phyloP scores from a whole-genome alignment of 2,888 invertebrate species.

The Cynaeus angustus region DNA sequence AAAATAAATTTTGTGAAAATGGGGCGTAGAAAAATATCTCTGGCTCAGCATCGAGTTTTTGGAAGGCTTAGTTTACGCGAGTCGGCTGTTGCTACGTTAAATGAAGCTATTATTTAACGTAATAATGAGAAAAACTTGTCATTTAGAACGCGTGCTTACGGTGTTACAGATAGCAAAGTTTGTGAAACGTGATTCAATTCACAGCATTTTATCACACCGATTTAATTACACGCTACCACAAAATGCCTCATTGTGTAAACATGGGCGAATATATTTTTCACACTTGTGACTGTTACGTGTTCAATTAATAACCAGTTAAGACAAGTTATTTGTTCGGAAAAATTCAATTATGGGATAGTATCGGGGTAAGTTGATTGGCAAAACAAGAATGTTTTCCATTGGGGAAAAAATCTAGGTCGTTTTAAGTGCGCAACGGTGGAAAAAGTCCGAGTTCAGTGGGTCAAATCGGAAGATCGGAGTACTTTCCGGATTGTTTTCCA shows the following conservation, averaged over 20 bases:
- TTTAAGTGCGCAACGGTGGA: constrained; percentile 2
- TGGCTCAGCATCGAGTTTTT: too few relatives aligned
- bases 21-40: too few relatives aligned
- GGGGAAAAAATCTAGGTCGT: constrained; percentile 28
- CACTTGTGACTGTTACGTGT: constrained; percentile 9
- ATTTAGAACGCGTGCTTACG: constrained; percentile 47
- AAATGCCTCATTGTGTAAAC: constrained; percentile 10
- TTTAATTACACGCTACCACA: constrained; percentile 37
- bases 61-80: too few relatives aligned
- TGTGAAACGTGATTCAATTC: constrained; percentile 52
- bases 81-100: constrained; percentile 41
- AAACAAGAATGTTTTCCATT: constrained; percentile 14
- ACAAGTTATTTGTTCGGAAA: constrained; percentile 3
- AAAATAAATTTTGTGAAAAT: too few relatives aligned
- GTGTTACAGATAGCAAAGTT: constrained; percentile 47
- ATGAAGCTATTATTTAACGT: constrained; percentile 52
- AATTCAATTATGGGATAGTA: not conserved
- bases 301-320: constrained; percentile 21
- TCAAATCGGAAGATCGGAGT: constrained; percentile 34
- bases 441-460: constrained; percentile 36
- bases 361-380: constrained; percentile 7
- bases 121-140: constrained; percentile 53
- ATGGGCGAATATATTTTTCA: constrained; percentile 13
- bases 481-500: constrained; percentile 42
- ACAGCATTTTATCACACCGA: constrained; percentile 44